A percentile compares a stretch with the other conserved stretches of the same genome.
Conservation (phyloP, 2,113 vertebrate species). For the Saimiri boliviensis region DNA sequence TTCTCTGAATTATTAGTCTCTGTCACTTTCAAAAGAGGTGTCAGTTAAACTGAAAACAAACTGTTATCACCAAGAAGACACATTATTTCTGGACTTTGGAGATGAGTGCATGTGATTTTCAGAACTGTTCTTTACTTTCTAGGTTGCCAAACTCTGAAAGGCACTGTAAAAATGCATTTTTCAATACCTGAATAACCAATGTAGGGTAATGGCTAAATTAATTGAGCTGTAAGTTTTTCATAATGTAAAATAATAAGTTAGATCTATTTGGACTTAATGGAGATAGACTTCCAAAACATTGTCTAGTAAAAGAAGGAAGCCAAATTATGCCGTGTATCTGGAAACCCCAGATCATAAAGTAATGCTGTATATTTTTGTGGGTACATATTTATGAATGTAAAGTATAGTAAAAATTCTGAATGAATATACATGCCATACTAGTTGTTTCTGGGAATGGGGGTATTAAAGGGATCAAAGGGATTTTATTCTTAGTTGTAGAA, state of each 20-base stretch:
- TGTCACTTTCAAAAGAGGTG: neutral
- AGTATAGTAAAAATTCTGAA: neutral
- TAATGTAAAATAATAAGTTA: neutral
- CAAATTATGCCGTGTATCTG: neutral
- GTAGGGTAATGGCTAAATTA: neutral
- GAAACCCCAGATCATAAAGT: neutral
- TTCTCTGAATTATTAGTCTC: neutral
- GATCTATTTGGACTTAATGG: neutral
- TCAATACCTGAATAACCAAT: neutral
- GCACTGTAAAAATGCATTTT: neutral
- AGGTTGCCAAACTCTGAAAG: neutral
- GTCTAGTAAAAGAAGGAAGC: neutral
- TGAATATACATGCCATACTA: neutral
- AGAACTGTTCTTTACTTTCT: neutral
- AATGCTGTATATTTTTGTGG: neutral
- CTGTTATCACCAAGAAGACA: neutral
- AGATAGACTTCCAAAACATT: neutral
- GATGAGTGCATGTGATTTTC: neutral
- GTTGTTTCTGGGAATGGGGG: neutral
- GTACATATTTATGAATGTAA: neutral
- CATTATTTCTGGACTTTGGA: neutral
- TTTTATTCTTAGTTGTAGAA: neutral
- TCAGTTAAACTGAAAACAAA: neutral
- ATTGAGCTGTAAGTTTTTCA: neutral
- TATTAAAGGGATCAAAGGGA: neutral